phyloP scores from a whole-genome alignment of 2,888 invertebrate species.

The Melikaiella ostensackeni region DNA sequence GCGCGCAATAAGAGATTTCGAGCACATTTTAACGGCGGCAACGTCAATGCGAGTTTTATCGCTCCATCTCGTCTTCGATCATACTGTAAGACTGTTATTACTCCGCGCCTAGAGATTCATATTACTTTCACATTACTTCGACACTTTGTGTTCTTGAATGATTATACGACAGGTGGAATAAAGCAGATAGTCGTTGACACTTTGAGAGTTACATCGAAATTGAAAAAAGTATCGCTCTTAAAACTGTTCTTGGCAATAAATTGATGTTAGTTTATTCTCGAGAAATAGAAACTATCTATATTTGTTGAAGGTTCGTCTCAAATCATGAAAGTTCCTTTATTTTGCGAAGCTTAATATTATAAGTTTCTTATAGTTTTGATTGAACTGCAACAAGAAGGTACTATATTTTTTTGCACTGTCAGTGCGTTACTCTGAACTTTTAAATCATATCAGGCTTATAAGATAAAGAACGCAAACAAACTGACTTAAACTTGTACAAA shows the following conservation, averaged over 20 bases:
- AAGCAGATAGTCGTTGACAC: slow-evolving; percentile 25
- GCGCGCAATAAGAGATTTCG: slow-evolving; percentile 62
- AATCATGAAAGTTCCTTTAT: not conserved
- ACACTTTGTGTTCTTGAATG: slow-evolving; percentile 42
- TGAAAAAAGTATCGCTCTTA: not conserved
- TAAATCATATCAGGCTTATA: no score
- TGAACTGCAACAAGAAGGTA: no score
- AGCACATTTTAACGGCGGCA: slow-evolving; percentile 57
- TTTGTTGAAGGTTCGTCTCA: not conserved
- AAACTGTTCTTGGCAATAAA: not conserved
- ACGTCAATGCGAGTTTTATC: slow-evolving; percentile 66
- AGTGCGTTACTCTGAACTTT: no score
- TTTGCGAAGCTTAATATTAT: no score
- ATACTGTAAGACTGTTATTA: slow-evolving; percentile 63
- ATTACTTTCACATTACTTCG: slow-evolving; percentile 63
- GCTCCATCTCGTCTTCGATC: slow-evolving; percentile 63
- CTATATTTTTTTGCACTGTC: no score
- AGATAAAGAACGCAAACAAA: no score
- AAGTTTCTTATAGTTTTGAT: no score
- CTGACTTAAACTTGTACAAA: no score
- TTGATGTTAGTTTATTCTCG: no score
- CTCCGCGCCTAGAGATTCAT: slow-evolving; percentile 56
- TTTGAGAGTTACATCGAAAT: not conserved
- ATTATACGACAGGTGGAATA: slow-evolving; percentile 9
- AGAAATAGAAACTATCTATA: not conserved